A percentile compares a stretch with the other conserved stretches of the same genome.
Conservation (phyloP, 1,140 invertebrate species). For the Diorhabda elongata region DNA sequence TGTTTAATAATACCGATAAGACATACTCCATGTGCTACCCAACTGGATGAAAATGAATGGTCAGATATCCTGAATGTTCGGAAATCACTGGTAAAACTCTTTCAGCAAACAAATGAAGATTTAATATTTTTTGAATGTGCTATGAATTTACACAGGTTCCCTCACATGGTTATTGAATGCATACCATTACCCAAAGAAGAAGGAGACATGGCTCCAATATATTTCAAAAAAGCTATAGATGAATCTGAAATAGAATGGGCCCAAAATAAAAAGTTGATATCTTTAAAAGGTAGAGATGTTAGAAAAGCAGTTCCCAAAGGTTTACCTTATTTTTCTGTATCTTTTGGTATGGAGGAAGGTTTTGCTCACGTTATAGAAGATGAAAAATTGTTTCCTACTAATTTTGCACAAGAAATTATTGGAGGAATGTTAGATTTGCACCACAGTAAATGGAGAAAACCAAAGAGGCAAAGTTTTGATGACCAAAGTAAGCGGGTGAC, state of each 20-base stretch:
- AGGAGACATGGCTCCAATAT: constrained; percentile 84
- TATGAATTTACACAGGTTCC: constrained; percentile 55
- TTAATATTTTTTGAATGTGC: constrained; percentile 91
- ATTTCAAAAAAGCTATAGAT: constrained; percentile 95
- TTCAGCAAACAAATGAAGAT: constrained; percentile 66
- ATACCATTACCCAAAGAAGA: constrained; percentile 78
- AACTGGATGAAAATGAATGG: constrained; percentile 91
- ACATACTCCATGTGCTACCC: constrained; percentile 72
- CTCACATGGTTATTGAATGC: constrained; percentile 87
- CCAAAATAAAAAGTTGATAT: constrained; percentile 91
- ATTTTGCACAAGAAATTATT: constrained; percentile 94
- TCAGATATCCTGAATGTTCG: constrained; percentile 77
- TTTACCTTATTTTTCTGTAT: constrained; percentile 89
- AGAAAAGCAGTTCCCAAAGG: constrained; percentile 85
- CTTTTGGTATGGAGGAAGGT: constrained; percentile 86
- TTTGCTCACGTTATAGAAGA: constrained; percentile 97
- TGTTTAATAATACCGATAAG: constrained; percentile 83
- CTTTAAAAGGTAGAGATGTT: constrained; percentile 69
- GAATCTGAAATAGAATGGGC: constrained; percentile 95
- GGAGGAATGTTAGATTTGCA: constrained; percentile 91
- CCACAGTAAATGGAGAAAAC: constrained; percentile 78
- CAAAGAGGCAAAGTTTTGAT: constrained; percentile 67
- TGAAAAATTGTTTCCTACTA: constrained; percentile 76
- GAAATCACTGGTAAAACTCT: constrained; percentile 74
- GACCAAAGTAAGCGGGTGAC: constrained; percentile 65